Evolutionary conservation across 2,113 vertebrate genomes (phyloP), one percentile per base, ranked within the genome.

Genomic region (Heliornis fulica): DNA sequence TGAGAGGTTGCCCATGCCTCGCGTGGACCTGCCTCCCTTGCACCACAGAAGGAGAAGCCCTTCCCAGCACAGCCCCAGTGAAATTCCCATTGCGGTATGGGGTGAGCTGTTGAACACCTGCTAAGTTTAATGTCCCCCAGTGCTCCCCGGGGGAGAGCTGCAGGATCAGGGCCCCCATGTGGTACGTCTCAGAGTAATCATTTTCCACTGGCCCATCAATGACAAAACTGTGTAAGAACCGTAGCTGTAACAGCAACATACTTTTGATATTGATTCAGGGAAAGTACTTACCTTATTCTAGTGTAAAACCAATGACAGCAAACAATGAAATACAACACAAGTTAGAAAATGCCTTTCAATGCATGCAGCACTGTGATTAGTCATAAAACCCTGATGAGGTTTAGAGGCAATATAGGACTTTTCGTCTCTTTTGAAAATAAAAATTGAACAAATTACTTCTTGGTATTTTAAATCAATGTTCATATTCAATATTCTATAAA

Each of bases 281-380:
- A 98, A 97, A 98, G 93, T 81, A 99, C 99, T 99, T 99, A 99
- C 99, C 99, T 99, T 98, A 99, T 98, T 98, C 99, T 99, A 99
- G 98, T 99, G 98, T 98, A 99, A 99, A 98, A 99, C 98, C 99
- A 99, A 97, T 98, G 99, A 99, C 98, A 99, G 99, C 99, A 99
- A 98, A 99, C 99, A 99, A 99, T 99, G 99, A 99, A 99, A 99
- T 99, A 99, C 98, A 99, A 99, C 98, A 99, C 98, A 99, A 98
- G 98, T 99, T 99, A 99, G 99, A 99, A 99, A 98, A 98, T 99
- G 98, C 98, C 98, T 99, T 99, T 99, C 98, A 98, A 98, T 98
- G 98, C 98, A 98, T 98, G 98, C 98, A 98, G 98, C 98, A 98
- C 98, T 98, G 98, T 98, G 98, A 98, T 99, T 99, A 98, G 97